phyloP scores from a whole-genome alignment of 2,113 vertebrate species.

The Willisornis vidua region DNA sequence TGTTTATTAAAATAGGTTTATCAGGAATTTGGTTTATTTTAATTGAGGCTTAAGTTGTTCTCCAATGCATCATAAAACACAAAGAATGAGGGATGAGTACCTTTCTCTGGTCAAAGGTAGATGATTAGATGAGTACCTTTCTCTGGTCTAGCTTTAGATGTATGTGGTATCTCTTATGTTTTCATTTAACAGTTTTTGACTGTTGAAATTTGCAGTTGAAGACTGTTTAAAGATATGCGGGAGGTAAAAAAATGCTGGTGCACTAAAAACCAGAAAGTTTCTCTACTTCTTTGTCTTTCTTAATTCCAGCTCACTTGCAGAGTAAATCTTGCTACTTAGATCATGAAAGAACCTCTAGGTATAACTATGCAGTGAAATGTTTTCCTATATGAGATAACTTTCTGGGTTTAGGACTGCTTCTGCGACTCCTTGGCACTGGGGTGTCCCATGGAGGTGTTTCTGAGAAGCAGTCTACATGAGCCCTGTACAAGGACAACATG shows the following conservation, averaged over 20 bases:
- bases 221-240: neutral
- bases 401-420: neutral
- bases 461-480: neutral
- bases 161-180: neutral
- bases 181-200: neutral
- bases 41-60: neutral
- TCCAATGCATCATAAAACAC: neutral
- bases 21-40: neutral
- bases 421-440: neutral
- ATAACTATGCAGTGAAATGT: neutral
- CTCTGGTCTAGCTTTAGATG: neutral
- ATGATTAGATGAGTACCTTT: neutral
- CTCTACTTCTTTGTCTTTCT: neutral
- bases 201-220: neutral
- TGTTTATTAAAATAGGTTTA: conserved; percentile 16
- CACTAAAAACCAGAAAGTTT: neutral
- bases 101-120: neutral
- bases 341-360: neutral
- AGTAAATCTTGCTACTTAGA: neutral
- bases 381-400: neutral
- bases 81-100: neutral
- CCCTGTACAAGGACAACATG: neutral
- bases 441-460: neutral
- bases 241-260: neutral
- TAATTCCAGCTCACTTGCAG: neutral